phyloP scores from a whole-genome alignment of 2,113 vertebrate genomes.

The Perccottus glenii region DNA sequence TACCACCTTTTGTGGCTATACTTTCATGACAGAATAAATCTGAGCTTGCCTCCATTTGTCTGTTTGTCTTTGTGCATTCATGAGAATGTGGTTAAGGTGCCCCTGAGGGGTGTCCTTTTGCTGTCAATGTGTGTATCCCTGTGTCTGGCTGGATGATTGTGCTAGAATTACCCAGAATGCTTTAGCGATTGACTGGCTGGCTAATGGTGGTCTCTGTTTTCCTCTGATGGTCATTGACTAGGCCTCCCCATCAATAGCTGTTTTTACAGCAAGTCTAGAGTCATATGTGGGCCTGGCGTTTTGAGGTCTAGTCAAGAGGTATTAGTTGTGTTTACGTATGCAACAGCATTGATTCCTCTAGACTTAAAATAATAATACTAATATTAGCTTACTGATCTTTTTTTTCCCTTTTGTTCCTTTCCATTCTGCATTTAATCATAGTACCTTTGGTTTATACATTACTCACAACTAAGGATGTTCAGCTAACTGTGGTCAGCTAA shows the following conservation, averaged over 20 bases:
- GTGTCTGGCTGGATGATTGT: conserved; percentile 69
- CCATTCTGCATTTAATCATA: too few species aligned
- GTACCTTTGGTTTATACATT: too few species aligned
- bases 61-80: conserved; percentile 24
- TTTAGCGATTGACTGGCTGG: conserved; percentile 81
- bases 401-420: conserved; percentile 23
- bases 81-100: conserved; percentile 59
- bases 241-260: conserved; percentile 77
- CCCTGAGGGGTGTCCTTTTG: conserved; percentile 81
- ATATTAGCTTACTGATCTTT: conserved; percentile 39
- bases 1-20: background rate
- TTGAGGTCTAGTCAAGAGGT: conserved; percentile 3
- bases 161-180: conserved; percentile 82
- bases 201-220: conserved; percentile 84
- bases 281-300: conserved; percentile 29
- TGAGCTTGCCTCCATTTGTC: conserved; percentile 18
- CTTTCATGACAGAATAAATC: conserved; percentile 7
- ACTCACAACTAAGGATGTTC: too few species aligned
- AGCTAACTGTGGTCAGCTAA: too few species aligned
- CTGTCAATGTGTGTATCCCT: conserved; percentile 79
- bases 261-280: conserved; percentile 67
- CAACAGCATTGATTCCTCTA: background rate
- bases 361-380: background rate
- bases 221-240: conserved; percentile 83
- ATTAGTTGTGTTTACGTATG: background rate